Evolutionary conservation across 2,888 invertebrate species (phyloP), one percentile per base, ranked within the genome.

Genomic region (Leptinotarsa rubiginosa): DNA sequence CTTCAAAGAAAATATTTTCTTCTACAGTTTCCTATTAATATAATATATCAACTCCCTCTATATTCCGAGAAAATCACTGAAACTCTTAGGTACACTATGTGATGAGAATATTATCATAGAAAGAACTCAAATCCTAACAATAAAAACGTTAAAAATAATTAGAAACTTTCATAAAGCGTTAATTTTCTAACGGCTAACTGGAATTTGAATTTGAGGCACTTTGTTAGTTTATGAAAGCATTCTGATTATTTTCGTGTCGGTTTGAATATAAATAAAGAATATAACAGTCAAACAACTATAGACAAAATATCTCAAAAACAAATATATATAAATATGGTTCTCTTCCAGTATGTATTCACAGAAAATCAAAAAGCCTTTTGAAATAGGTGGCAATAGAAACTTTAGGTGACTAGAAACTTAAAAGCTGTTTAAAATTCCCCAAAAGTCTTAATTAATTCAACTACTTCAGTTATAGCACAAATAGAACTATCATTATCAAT

Each of bases 201-300:
- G 41, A 56, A 69, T 69, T 69, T 49, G 22, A 56, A 69, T 56
- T 59, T 59, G 56, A 69, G 69, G 69, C 69, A 69, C 69, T 69
- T 69, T 52, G 31, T 56, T 56, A 56, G 18, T 56, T 47, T 49
- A 20, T 69, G 69, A 69, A 56, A 54, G 47, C 25, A 41, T 69
- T 56, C 13, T 22, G 56, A 69, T 47, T 69, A 69, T 47, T 54
- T 54, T 68, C 31, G n/a, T 31, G 62, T 16, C 56, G 22, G 10
- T n/a, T 62, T 16, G 62, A 31, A 56, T 22, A 69, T 69, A 68
- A 25, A 54, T 54, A 54, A 68, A 47, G 18, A 47, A 25, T 20
- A 50, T 47, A 56, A 69, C 31, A 56, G 56, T 69, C 56, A 56
- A 54, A 54, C 56, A 50, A 67, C 31, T 31, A 41, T 62, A 62